Percentiles rank a stretch among this genome's conserved stretches.
Conservation (phyloP, 2,797 vertebrate genomes). For the Thalassophryne amazonica region DNA sequence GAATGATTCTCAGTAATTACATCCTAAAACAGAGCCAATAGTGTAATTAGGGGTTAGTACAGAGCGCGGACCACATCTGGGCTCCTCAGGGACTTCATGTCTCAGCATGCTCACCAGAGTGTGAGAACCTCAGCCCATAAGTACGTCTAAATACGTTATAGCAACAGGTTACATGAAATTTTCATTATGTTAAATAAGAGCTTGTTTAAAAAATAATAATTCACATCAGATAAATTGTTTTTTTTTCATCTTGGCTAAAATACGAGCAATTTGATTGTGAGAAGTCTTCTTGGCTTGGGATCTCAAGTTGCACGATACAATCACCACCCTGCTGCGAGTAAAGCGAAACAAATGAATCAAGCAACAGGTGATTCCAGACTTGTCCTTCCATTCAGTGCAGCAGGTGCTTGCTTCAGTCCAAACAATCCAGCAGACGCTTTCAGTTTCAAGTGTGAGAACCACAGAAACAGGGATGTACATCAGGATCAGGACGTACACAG, state of each 20-base stretch:
- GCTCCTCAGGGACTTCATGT: constrained; percentile 68
- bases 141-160: constrained; percentile 63
- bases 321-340: constrained; percentile 15
- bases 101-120: constrained; percentile 70
- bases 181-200: no score
- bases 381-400: constrained; percentile 35
- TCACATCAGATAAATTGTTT: not conserved
- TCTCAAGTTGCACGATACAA: constrained; percentile 32
- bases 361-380: constrained; percentile 34
- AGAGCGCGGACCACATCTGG: constrained; percentile 75
- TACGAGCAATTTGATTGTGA: constrained; percentile 26
- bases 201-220: no score
- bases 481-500: no score
- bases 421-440: constrained; percentile 30
- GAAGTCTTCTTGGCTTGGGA: constrained; percentile 22
- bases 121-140: constrained; percentile 73
- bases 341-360: constrained; percentile 21
- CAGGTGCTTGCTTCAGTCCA: constrained; percentile 31
- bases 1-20: constrained; percentile 72
- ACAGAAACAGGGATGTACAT: no score
- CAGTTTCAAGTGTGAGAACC: constrained; percentile 26
- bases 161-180: constrained; percentile 21
- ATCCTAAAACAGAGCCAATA: constrained; percentile 67
- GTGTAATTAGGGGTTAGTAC: constrained; percentile 77
- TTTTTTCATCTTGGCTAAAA: not conserved